Evolutionary conservation across 2,888 invertebrate genomes (phyloP), one percentile per base, ranked within the genome.

Genomic region (Melieria crassipennis): DNA sequence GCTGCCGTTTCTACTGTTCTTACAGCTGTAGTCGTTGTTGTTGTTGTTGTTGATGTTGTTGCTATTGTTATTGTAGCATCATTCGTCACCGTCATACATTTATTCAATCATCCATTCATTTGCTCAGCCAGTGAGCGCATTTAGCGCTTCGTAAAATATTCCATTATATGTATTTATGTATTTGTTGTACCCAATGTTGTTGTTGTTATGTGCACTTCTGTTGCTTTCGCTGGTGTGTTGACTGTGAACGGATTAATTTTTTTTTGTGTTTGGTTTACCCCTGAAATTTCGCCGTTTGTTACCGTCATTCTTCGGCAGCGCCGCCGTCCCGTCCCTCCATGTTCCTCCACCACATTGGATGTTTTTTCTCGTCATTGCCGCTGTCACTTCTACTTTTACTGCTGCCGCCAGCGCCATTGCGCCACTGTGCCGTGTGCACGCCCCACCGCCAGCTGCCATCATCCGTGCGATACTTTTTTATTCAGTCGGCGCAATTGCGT

Each of bases 181-280:
- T 65, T 65, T 16, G 45, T 67, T 58, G 80, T 76, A 66, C 66
- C 30, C 13, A 30, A 58, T 58, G 43, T 50, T 58, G 30, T 63
- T 57, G 11, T 57, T 62, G 47, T 50, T 60, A 50, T 73, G 11
- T 1, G 5, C 52, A 11, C 11, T 50, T 10, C 48, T 57, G 50
- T 66, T 63, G 9, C 50, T 56, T 65, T 69, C 42, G 52, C 42
- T 61, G 70, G 30, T 52, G 50, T 47, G n/a, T 11, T 13, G 52
- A 30, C 13, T 64, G 50, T 80, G 78, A 80, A 82, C 78, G 83
- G 83, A 82, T 82, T 82, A 83, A 82, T 82, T 56, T 83, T 81
- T 81, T 82, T 30, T 30, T 30, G 30, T 30, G 30, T 30, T 82
- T 83, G 81, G 82, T 82, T 82, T 82, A 80, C 78, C 80, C 83